Percentiles rank a stretch among this genome's conserved stretches.
phyloP scores from a whole-genome alignment of 2,797 vertebrate species.

The Paguma larvata region DNA sequence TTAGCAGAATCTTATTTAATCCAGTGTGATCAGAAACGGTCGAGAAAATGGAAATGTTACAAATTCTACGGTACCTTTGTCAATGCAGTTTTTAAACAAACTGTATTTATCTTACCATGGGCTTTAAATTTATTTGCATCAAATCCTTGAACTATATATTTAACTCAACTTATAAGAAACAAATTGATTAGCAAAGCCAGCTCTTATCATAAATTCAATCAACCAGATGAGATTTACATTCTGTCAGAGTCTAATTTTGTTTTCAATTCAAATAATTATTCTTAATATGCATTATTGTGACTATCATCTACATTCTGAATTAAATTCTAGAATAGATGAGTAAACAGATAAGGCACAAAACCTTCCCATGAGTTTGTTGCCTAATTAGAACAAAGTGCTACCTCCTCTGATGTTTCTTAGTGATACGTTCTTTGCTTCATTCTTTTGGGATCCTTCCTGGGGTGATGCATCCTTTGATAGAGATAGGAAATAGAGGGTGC shows the following conservation, averaged over 20 bases:
- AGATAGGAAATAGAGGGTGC: not conserved
- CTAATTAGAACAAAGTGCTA: not conserved
- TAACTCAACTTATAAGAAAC: not conserved
- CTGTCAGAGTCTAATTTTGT: not conserved
- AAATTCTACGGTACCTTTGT: not conserved
- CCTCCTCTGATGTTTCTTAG: not conserved
- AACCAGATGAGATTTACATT: not conserved
- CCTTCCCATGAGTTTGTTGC: not conserved
- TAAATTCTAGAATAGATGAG: not conserved
- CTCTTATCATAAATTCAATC: conserved; percentile 21
- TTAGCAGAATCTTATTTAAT: not conserved
- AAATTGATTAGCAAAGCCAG: not conserved
- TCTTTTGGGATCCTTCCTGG: not conserved
- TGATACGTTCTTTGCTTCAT: not conserved
- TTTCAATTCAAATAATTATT: not conserved
- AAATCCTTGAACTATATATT: not conserved
- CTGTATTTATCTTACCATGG: not conserved
- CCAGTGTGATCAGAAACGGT: not conserved
- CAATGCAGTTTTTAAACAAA: conserved; percentile 18
- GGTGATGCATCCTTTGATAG: not conserved
- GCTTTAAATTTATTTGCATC: not conserved
- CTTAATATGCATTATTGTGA: not conserved
- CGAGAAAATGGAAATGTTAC: conserved; percentile 5
- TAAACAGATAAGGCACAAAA: not conserved
- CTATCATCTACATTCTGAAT: not conserved